phyloP scores from a whole-genome alignment of 2,888 invertebrate genomes.

The Chydorus sphaericus region DNA sequence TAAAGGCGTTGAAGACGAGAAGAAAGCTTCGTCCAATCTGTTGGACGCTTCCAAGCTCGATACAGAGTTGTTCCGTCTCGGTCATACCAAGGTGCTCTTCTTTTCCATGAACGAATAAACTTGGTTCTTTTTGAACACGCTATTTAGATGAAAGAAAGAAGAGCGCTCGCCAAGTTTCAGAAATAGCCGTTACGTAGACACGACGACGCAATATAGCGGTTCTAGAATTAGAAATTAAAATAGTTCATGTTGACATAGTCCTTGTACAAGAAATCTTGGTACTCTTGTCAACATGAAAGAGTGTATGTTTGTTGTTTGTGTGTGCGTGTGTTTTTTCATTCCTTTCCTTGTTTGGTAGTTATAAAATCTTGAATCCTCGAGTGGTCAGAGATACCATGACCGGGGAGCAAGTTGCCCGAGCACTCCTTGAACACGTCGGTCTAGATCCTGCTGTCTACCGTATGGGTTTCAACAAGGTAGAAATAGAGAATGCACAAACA shows the following conservation, averaged over 20 bases:
- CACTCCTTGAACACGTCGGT: slow-evolving; percentile 66
- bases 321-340: not conserved
- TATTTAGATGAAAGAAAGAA: not conserved
- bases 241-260: too few relatives aligned
- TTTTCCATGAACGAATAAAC: not conserved
- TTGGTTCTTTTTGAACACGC: not conserved
- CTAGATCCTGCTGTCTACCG: slow-evolving; percentile 88
- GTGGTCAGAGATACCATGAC: slow-evolving; percentile 44
- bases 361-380: slow-evolving; percentile 98
- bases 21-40: slow-evolving; percentile 75
- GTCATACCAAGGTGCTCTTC: slow-evolving; percentile 87
- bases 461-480: slow-evolving; percentile 91
- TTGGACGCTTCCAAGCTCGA: slow-evolving; percentile 73
- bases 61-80: slow-evolving; percentile 89
- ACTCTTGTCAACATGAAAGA: not conserved
- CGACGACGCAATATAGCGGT: too few relatives aligned
- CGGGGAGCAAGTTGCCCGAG: slow-evolving; percentile 62
- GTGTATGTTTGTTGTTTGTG: not conserved
- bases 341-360: slow-evolving; percentile 48
- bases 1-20: slow-evolving; percentile 63
- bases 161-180: too few relatives aligned
- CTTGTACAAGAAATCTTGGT: too few relatives aligned
- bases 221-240: too few relatives aligned
- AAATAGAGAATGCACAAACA: too few relatives aligned
- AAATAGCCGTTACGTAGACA: too few relatives aligned